A percentile compares a stretch with the other conserved stretches of the same genome.
Evolutionary conservation across 2,113 vertebrate species (phyloP).

Genomic region (Brachyistius frenatus): DNA sequence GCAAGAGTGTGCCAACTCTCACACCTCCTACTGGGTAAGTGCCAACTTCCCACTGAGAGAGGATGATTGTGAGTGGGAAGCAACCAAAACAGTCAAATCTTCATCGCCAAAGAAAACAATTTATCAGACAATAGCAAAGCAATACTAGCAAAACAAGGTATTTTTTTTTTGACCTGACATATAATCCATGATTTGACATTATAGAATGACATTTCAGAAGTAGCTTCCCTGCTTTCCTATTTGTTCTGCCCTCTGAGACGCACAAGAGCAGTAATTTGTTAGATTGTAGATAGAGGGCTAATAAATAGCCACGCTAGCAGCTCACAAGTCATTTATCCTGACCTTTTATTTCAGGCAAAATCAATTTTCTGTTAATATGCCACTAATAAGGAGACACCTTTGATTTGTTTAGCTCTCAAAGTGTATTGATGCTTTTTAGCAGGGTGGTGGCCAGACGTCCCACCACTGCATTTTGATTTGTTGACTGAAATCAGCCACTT

Average conservation of each 20-base stretch:
- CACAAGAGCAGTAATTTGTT: slow-evolving; percentile 74
- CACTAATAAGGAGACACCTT: slow-evolving; percentile 76
- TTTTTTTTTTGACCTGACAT: slow-evolving; percentile 70
- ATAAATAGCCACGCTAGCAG: slow-evolving; percentile 72
- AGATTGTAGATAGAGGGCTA: slow-evolving; percentile 76
- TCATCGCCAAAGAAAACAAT: slow-evolving; percentile 60
- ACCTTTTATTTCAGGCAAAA: slow-evolving; percentile 85
- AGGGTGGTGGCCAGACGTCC: slow-evolving; percentile 34
- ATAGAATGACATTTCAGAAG: slow-evolving; percentile 82
- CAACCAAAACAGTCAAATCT: slow-evolving; percentile 55
- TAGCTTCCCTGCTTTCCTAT: slow-evolving; percentile 67
- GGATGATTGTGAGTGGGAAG: slow-evolving; percentile 51
- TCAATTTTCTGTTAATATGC: slow-evolving; percentile 82
- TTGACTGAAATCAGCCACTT: slow-evolving; percentile 61
- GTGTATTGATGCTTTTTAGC: slow-evolving; percentile 53
- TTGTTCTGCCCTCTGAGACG: slow-evolving; percentile 69
- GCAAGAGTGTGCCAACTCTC: slow-evolving; percentile 35
- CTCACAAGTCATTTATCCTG: slow-evolving; percentile 82
- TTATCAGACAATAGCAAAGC: slow-evolving; percentile 58
- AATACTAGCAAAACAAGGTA: slow-evolving; percentile 48
- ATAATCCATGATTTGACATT: slow-evolving; percentile 83
- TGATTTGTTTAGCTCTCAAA: slow-evolving; percentile 74
- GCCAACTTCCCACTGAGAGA: slow-evolving; percentile 44
- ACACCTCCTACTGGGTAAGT: slow-evolving; percentile 48
- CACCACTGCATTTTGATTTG: slow-evolving; percentile 45